phyloP scores from a whole-genome alignment of 2,113 vertebrate genomes.

The Orthonyx spaldingii region DNA sequence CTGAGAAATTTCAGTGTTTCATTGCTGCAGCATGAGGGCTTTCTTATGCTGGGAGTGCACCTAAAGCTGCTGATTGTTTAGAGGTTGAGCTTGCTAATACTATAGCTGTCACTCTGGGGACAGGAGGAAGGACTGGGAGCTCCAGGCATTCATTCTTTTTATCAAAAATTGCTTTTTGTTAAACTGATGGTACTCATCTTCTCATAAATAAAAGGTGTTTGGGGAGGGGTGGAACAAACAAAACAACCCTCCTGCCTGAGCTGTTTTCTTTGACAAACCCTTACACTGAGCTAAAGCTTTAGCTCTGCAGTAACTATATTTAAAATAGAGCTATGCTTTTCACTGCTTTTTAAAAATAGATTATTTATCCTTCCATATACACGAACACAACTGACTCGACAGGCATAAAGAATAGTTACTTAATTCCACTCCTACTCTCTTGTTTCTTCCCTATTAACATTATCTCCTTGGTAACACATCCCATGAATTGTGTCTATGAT shows the following conservation, averaged over 20 bases:
- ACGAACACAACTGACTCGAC: neutral
- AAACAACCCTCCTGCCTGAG: neutral
- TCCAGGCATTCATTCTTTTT: neutral
- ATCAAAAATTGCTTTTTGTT: neutral
- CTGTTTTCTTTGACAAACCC: neutral
- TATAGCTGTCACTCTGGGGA: neutral
- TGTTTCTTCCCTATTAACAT: slow-evolving; percentile 25
- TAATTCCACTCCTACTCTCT: slow-evolving; percentile 33
- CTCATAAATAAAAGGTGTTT: neutral
- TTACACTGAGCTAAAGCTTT: neutral
- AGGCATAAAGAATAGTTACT: slow-evolving; percentile 33
- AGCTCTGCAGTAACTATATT: neutral
- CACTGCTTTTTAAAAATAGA: neutral
- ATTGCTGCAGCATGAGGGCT: neutral
- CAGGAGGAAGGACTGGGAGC: neutral
- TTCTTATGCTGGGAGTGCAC: neutral
- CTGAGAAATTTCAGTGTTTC: neutral
- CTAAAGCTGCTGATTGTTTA: neutral
- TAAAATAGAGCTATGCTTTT: slow-evolving; percentile 8
- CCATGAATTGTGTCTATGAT: neutral
- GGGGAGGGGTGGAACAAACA: neutral
- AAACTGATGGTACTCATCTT: neutral
- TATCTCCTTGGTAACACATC: slow-evolving; percentile 58
- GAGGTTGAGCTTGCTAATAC: neutral
- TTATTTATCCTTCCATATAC: slow-evolving; percentile 49